Evolutionary conservation across 2,797 vertebrate genomes (phyloP).

Genomic region (Schizopygopsis malacanthus): DNA sequence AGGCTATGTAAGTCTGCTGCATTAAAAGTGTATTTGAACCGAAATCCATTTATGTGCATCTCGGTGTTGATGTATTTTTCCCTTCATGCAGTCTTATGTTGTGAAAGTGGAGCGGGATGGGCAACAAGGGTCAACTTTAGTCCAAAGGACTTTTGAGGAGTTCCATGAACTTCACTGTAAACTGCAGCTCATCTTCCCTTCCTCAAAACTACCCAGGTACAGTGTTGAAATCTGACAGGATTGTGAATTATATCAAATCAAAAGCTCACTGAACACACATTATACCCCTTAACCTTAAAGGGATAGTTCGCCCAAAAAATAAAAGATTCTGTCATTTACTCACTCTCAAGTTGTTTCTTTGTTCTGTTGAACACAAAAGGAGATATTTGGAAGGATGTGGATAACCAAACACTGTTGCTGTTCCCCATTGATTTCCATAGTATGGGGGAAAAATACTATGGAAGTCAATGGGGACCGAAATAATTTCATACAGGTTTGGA

Average conservation of each 20-base stretch:
- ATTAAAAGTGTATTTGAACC: neutral
- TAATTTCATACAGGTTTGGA: too few relatives aligned
- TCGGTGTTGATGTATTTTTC: neutral
- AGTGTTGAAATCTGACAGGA: neutral
- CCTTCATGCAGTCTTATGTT: constrained; percentile 82
- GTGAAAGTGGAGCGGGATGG: constrained; percentile 90
- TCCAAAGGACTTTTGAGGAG: constrained; percentile 95
- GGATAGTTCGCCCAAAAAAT: neutral
- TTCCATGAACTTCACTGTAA: constrained; percentile 96
- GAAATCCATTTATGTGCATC: neutral
- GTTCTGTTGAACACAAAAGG: neutral
- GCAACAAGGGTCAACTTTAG: constrained; percentile 77
- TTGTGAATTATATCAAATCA: neutral
- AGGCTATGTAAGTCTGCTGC: constrained; percentile 83
- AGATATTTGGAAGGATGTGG: neutral
- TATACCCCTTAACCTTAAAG: neutral
- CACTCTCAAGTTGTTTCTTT: neutral
- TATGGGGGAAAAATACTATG: neutral
- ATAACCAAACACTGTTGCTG: neutral
- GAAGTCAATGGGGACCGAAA: neutral
- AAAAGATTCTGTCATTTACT: neutral
- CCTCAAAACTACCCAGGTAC: constrained; percentile 91
- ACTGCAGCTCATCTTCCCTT: constrained; percentile 90
- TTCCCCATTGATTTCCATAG: neutral
- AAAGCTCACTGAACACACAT: neutral